These are phyloP conservation scores for Amphipyra tragopoginis DNA, from an alignment of 2,888 invertebrate species.

Conservation along the genomic window DNA sequence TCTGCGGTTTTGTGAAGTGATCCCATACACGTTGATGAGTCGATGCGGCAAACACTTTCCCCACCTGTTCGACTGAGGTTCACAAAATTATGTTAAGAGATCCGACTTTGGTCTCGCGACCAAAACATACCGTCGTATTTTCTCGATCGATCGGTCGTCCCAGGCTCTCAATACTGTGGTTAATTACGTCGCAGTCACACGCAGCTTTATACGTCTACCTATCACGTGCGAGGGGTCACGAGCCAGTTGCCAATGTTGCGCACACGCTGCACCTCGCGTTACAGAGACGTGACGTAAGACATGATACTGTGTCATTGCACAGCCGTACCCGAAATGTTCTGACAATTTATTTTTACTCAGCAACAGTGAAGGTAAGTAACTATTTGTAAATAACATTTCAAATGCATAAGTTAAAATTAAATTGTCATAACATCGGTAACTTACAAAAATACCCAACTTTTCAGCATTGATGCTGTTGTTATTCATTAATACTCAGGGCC, in stretches of 20 bases:
- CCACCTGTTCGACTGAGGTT: conserved; percentile 98
- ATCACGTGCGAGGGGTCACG: conserved; percentile 59
- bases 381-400: conserved; percentile 3
- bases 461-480: conserved; percentile 40
- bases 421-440: conserved; percentile 70
- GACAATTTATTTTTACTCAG: conserved; percentile 57
- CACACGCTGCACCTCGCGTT: conserved; percentile 53
- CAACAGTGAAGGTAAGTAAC: not conserved
- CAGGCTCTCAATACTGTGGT: conserved; percentile 65
- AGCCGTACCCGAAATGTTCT: conserved; percentile 55
- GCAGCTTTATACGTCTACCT: conserved; percentile 65
- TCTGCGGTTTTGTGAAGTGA: conserved; percentile 99
- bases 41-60: conserved; percentile 98
- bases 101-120: conserved; percentile 69
- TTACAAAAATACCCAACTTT: conserved; percentile 65
- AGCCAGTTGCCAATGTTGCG: conserved; percentile 54
- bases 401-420: conserved; percentile 46
- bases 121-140: conserved; percentile 81
- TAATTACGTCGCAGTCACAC: conserved; percentile 50
- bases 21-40: conserved; percentile 99
- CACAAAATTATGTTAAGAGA: conserved; percentile 84
- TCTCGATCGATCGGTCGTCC: conserved; percentile 75
- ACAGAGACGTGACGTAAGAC: conserved; percentile 29
- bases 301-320: conserved; percentile 35
- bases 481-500: conserved; percentile 42